These are phyloP conservation scores for Odontocerum albicorne DNA, from an alignment of 2,888 invertebrate species.

Conservation along the genomic window DNA sequence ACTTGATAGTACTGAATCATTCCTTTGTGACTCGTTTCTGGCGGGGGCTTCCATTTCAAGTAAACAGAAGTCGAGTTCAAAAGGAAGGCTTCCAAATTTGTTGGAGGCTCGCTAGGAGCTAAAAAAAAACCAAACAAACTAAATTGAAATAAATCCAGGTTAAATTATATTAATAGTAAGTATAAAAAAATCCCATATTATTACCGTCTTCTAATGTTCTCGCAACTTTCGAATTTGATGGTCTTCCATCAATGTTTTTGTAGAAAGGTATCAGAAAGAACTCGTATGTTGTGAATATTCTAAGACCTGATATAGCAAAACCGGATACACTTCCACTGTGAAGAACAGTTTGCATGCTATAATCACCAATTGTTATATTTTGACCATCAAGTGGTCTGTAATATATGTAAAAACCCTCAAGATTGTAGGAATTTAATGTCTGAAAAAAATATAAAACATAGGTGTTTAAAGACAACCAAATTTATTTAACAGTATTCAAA, in stretches of 20 bases:
- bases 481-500: not conserved
- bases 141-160: not conserved
- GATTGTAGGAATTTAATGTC: constrained; percentile 74
- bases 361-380: constrained; percentile 54
- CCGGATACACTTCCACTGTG: constrained; percentile 79
- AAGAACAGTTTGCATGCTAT: constrained; percentile 78
- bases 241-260: constrained; percentile 84
- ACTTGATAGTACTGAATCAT: constrained; percentile 82
- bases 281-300: constrained; percentile 86
- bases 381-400: constrained; percentile 68
- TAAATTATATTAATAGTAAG: not conserved
- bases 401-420: constrained; percentile 84
- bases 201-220: constrained; percentile 85
- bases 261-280: constrained; percentile 92
- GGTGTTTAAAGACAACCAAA: not conserved
- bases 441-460: constrained; percentile 41
- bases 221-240: constrained; percentile 81
- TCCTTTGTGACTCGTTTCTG: constrained; percentile 75
- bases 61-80: constrained; percentile 79
- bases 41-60: constrained; percentile 87
- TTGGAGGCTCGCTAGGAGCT: constrained; percentile 84
- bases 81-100: constrained; percentile 79
- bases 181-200: not conserved
- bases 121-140: constrained; percentile 28
- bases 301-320: constrained; percentile 76